Percentiles rank a stretch among this genome's conserved stretches.
phyloP scores from a whole-genome alignment of 30 jellyfish, hydroid and myxozoan species.

The Calvadosia cruxmelitensis region DNA sequence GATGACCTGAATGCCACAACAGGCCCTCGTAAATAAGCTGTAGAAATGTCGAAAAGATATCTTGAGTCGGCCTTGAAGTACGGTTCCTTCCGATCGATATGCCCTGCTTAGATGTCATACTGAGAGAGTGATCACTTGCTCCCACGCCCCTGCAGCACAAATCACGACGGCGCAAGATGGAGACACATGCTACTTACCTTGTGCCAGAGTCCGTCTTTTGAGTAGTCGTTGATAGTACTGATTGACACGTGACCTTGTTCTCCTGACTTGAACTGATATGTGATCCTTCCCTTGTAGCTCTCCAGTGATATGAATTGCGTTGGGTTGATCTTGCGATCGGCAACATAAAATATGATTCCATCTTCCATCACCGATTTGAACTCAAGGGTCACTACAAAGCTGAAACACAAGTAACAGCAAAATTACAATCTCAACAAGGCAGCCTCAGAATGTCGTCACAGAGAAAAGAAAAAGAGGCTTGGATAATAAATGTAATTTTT shows the following conservation, averaged over 20 bases:
- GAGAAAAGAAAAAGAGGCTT: background rate
- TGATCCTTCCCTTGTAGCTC: conserved; percentile 51
- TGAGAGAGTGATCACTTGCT: too few relatives aligned
- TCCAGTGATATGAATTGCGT: conserved; percentile 58
- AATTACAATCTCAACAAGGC: background rate
- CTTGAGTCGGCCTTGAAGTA: too few relatives aligned
- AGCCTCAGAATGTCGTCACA: too few relatives aligned
- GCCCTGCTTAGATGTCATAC: too few relatives aligned
- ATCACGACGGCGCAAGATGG: too few relatives aligned
- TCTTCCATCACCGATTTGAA: conserved; percentile 66
- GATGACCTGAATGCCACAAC: too few relatives aligned
- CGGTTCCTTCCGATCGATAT: too few relatives aligned
- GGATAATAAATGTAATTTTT: too few relatives aligned
- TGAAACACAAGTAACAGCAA: conserved; percentile 5
- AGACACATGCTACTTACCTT: conserved; percentile 36
- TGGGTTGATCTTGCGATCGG: conserved; percentile 62
- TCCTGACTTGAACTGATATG: conserved; percentile 42
- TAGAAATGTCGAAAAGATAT: too few relatives aligned
- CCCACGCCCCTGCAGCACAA: too few relatives aligned
- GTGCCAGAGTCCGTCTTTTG: conserved; percentile 71
- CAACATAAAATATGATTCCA: conserved; percentile 73
- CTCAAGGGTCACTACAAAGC: conserved; percentile 77
- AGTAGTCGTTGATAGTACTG: conserved; percentile 33
- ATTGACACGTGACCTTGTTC: conserved; percentile 13
- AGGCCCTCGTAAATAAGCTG: too few relatives aligned